These are phyloP conservation scores for Conger conger DNA, from an alignment of 2,113 vertebrate genomes.

Conservation along the genomic window DNA sequence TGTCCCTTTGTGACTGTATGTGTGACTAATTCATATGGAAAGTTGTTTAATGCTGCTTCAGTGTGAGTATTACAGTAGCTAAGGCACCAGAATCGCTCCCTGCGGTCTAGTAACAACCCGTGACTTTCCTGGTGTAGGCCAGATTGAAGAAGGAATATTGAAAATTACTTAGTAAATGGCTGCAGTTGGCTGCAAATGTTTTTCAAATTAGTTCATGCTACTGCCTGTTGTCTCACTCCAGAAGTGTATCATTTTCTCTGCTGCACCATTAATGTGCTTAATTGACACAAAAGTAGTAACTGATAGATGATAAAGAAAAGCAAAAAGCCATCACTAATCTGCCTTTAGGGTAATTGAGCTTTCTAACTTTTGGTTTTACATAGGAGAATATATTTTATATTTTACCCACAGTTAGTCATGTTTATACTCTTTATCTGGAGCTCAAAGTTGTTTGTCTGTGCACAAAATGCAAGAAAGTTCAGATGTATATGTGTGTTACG, in stretches of 20 bases:
- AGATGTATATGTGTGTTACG: no score
- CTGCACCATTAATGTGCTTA: background rate
- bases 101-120: background rate
- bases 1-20: slow-evolving; percentile 18
- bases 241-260: background rate
- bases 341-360: background rate
- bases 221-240: background rate
- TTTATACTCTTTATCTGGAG: background rate
- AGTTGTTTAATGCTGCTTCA: background rate
- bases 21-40: background rate
- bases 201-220: background rate
- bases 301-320: background rate
- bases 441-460: background rate
- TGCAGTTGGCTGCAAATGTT: background rate
- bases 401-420: background rate
- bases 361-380: background rate
- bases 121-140: background rate
- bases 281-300: background rate
- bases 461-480: background rate
- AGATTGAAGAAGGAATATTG: background rate
- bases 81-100: background rate
- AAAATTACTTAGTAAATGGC: background rate
- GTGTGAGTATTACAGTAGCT: background rate
- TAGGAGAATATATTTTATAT: background rate
- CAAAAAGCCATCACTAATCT: background rate